A percentile compares a stretch with the other conserved stretches of the same genome.
These are phyloP conservation scores for Sphecodes monilicornis DNA, from an alignment of 2,888 invertebrate species.

Conservation along the genomic window DNA sequence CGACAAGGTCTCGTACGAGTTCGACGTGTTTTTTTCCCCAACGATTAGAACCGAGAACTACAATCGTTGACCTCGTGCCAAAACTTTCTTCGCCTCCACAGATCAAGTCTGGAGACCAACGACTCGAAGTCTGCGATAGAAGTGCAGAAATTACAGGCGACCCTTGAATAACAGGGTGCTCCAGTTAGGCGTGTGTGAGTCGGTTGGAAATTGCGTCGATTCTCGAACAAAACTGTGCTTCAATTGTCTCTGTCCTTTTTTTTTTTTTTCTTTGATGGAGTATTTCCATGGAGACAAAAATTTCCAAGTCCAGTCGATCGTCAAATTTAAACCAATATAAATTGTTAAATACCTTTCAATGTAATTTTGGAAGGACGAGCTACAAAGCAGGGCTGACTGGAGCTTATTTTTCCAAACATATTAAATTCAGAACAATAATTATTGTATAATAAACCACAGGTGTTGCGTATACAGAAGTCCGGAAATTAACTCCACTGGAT, in stretches of 20 bases:
- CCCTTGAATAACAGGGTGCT: background rate
- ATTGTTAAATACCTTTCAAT: background rate
- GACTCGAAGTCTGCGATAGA: background rate
- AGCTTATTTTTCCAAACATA: background rate
- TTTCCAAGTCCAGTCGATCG: too few relatives aligned
- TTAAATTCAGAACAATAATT: too few relatives aligned
- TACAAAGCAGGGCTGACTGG: background rate
- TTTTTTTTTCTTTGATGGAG: too few relatives aligned
- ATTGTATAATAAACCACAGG: too few relatives aligned
- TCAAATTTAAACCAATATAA: background rate
- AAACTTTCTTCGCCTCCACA: conserved; percentile 34
- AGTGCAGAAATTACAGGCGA: background rate
- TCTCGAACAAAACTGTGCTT: too few relatives aligned
- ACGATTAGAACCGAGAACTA: conserved; percentile 21
- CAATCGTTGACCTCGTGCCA: conserved; percentile 59
- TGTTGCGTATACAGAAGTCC: background rate
- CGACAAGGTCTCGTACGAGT: background rate
- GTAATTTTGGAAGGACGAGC: background rate
- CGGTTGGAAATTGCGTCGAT: too few relatives aligned
- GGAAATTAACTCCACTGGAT: background rate
- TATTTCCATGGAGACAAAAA: too few relatives aligned
- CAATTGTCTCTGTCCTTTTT: too few relatives aligned
- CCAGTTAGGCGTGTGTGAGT: background rate
- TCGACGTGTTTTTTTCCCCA: background rate
- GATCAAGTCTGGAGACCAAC: conserved; percentile 29